Percentiles rank a stretch among this genome's conserved stretches.
phyloP scores from a whole-genome alignment of 2,888 invertebrate species.

The Agonum fuliginosum region DNA sequence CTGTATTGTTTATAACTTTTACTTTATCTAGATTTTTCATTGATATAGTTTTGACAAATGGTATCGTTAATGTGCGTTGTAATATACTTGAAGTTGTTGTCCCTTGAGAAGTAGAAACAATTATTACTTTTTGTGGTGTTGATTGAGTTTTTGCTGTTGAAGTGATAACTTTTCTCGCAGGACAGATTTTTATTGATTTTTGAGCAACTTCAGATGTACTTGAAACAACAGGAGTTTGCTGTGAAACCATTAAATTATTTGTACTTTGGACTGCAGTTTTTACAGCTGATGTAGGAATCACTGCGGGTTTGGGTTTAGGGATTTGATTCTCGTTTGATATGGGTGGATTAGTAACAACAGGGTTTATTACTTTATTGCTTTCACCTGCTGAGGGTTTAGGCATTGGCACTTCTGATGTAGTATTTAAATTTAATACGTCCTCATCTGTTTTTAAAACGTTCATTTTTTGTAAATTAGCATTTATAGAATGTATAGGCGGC shows the following conservation, averaged over 20 bases:
- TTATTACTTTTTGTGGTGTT: constrained; percentile 70
- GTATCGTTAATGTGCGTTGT: constrained; percentile 70
- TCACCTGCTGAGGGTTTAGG: constrained; percentile 12
- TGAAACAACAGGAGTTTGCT: constrained; percentile 36
- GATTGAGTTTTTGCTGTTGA: constrained; percentile 65
- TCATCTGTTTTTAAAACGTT: constrained; percentile 48
- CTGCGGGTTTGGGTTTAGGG: constrained; percentile 34
- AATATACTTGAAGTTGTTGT: constrained; percentile 70
- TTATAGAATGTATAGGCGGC: constrained; percentile 52
- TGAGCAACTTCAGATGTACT: constrained; percentile 54
- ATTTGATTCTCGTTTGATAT: constrained; percentile 52
- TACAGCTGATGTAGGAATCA: constrained; percentile 35
- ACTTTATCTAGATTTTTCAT: constrained; percentile 72
- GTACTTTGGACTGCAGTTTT: constrained; percentile 47
- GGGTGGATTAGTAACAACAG: constrained; percentile 5
- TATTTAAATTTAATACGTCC: constrained; percentile 38
- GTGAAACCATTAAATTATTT: constrained; percentile 37
- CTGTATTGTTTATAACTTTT: constrained; percentile 69
- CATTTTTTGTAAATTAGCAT: constrained; percentile 48
- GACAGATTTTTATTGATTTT: constrained; percentile 67
- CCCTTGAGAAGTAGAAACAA: constrained; percentile 71
- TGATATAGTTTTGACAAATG: constrained; percentile 70
- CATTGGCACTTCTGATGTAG: constrained; percentile 47
- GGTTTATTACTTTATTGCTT: constrained; percentile 1
- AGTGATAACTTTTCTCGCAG: constrained; percentile 68